Percentiles rank a stretch among this genome's conserved stretches.
These are phyloP conservation scores for Hycleus cichorii DNA, from an alignment of 1,140 invertebrate genomes.

Conservation along the genomic window DNA sequence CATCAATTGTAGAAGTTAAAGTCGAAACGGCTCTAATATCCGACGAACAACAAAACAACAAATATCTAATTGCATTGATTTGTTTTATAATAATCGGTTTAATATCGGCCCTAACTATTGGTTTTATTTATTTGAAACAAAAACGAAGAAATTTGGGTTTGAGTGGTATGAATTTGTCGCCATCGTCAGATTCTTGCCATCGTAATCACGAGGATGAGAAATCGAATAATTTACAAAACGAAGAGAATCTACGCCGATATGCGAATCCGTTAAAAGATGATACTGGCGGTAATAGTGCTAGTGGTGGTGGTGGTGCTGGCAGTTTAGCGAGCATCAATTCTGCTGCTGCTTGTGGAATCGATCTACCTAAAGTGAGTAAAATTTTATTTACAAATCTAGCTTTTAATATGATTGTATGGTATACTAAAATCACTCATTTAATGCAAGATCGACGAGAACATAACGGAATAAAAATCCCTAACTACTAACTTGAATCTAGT, in stretches of 20 bases:
- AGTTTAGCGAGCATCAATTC: slow-evolving; percentile 38
- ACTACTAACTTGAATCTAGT: no score
- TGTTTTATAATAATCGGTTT: slow-evolving; percentile 48
- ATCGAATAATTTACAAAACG: slow-evolving; percentile 82
- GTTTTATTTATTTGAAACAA: slow-evolving; percentile 46
- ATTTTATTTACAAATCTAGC: no score
- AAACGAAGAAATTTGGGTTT: slow-evolving; percentile 47
- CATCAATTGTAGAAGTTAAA: slow-evolving; percentile 72
- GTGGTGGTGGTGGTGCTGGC: slow-evolving; percentile 35
- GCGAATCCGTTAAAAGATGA: slow-evolving; percentile 55
- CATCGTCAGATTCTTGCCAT: slow-evolving; percentile 49
- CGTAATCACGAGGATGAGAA: slow-evolving; percentile 74
- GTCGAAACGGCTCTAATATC: slow-evolving; percentile 62
- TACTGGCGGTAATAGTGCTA: slow-evolving; percentile 40
- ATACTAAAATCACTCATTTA: no score
- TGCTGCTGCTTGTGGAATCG: slow-evolving; percentile 34
- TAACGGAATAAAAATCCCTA: no score
- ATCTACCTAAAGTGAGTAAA: slow-evolving; percentile 43
- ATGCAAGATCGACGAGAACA: no score
- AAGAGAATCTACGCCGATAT: slow-evolving; percentile 74
- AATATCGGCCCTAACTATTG: slow-evolving; percentile 42
- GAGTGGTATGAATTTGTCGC: slow-evolving; percentile 47
- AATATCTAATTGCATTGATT: slow-evolving; percentile 43
- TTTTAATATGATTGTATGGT: no score
- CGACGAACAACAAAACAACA: slow-evolving; percentile 46